Evolutionary conservation across 2,888 invertebrate genomes (phyloP).

Genomic region (Branchellion lobata): DNA sequence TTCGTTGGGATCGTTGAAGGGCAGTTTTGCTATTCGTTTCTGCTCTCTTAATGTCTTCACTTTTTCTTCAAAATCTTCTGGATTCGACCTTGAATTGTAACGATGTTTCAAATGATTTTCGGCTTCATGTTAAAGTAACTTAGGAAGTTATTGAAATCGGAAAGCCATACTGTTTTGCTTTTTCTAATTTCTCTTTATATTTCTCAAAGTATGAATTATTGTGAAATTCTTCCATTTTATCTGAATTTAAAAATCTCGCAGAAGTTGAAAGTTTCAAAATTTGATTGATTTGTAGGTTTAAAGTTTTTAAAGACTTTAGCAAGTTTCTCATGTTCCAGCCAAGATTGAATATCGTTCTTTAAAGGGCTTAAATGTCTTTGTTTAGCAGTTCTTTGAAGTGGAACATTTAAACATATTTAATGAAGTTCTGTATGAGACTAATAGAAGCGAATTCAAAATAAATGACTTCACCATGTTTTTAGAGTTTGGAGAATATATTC

Average conservation of each 20-base stretch:
- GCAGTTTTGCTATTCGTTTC: slow-evolving; percentile 46
- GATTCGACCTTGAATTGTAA: slow-evolving; percentile 50
- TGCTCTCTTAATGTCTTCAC: slow-evolving; percentile 52
- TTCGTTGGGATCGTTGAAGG: slow-evolving; percentile 7
- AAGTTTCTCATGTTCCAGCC: background rate
- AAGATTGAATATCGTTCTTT: background rate
- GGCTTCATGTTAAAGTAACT: too few relatives aligned
- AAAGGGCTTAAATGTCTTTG: background rate
- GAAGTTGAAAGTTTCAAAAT: background rate
- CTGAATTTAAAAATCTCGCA: background rate
- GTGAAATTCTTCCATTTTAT: slow-evolving; percentile 49
- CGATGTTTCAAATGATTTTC: too few relatives aligned
- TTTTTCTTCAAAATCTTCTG: slow-evolving; percentile 53
- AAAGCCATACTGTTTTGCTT: slow-evolving; percentile 45
- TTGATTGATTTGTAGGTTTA: background rate
- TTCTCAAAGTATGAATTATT: slow-evolving; percentile 58
- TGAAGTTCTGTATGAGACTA: too few relatives aligned
- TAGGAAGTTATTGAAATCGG: background rate
- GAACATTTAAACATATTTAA: too few relatives aligned
- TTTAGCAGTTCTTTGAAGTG: background rate
- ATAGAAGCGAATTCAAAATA: background rate
- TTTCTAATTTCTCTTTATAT: slow-evolving; percentile 56
- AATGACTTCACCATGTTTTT: background rate
- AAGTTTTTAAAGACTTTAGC: background rate
- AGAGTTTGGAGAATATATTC: background rate